Percentiles rank a stretch among this genome's conserved stretches.
phyloP scores from a whole-genome alignment of 64 coral and sea anemone genomes.

The Montipora cactus region DNA sequence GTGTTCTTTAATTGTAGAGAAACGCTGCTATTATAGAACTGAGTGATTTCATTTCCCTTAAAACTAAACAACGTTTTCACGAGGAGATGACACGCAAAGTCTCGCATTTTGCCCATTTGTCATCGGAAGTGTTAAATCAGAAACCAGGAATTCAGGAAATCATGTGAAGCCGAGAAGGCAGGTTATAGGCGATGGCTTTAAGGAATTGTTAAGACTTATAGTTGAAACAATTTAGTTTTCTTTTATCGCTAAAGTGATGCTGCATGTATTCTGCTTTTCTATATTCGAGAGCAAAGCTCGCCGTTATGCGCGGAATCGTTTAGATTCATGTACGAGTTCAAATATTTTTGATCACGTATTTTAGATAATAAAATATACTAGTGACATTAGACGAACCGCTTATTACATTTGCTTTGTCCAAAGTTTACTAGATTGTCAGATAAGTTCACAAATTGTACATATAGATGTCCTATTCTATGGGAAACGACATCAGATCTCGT shows the following conservation, averaged over 20 bases:
- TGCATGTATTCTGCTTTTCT: too few relatives aligned
- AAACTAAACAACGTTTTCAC: not conserved
- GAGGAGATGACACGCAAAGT: not conserved
- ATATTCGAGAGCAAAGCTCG: too few relatives aligned
- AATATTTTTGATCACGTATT: too few relatives aligned
- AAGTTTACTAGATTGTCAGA: slow-evolving; percentile 1
- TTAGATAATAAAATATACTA: not conserved
- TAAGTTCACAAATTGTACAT: slow-evolving; percentile 7
- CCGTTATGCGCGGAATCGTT: not conserved
- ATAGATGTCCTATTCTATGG: not conserved
- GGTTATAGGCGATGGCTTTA: too few relatives aligned
- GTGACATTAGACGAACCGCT: not conserved
- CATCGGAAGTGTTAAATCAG: not conserved
- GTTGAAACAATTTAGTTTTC: not conserved
- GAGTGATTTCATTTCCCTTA: not conserved
- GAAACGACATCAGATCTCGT: slow-evolving; percentile 12
- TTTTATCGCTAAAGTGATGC: too few relatives aligned
- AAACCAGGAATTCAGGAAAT: too few relatives aligned
- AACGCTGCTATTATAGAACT: not conserved
- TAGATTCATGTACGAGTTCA: not conserved
- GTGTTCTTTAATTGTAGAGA: too few relatives aligned
- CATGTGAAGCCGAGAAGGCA: too few relatives aligned
- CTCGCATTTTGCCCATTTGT: not conserved
- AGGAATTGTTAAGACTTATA: not conserved
- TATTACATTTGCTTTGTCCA: slow-evolving; percentile 10